Percentiles rank a stretch among this genome's conserved stretches.
phyloP scores from a whole-genome alignment of 2,888 invertebrate species.

The Chalcis sispes region DNA sequence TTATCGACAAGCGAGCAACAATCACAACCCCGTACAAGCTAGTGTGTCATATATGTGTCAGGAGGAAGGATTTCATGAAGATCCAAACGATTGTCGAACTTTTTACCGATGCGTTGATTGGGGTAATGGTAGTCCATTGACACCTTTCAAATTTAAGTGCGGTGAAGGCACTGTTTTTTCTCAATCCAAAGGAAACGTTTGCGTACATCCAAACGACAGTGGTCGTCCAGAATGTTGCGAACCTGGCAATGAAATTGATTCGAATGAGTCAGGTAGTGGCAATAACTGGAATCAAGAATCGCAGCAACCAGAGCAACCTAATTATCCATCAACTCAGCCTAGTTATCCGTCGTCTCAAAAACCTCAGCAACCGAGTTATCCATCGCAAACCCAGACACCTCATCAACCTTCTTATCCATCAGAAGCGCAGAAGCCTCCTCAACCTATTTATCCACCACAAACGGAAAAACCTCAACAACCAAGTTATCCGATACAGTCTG shows the following conservation, averaged over 20 bases:
- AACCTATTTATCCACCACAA: slow-evolving; percentile 44
- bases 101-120: slow-evolving; percentile 87
- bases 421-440: slow-evolving; percentile 26
- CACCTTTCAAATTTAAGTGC: slow-evolving; percentile 84
- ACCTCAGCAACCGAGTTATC: slow-evolving; percentile 20
- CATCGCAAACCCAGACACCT: slow-evolving; percentile 44
- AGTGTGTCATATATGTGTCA: slow-evolving; percentile 78
- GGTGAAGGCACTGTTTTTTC: slow-evolving; percentile 85
- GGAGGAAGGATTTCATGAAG: slow-evolving; percentile 84
- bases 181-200: slow-evolving; percentile 79
- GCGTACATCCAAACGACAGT: slow-evolving; percentile 84
- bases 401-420: slow-evolving; percentile 6
- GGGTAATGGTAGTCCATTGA: slow-evolving; percentile 77
- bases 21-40: slow-evolving; percentile 36
- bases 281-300: slow-evolving; percentile 34
- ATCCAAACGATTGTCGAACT: slow-evolving; percentile 83
- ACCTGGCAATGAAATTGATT: slow-evolving; percentile 77
- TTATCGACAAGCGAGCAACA: slow-evolving; percentile 47
- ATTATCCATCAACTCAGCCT: slow-evolving; percentile 36
- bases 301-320: slow-evolving; percentile 19
- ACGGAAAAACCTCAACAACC: slow-evolving; percentile 1
- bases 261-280: slow-evolving; percentile 29
- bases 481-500: slow-evolving; percentile 25
- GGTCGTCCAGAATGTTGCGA: slow-evolving; percentile 83
- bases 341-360: slow-evolving; percentile 49